These are phyloP conservation scores for Diadophis punctatus DNA, from an alignment of 2,113 vertebrate species.

Conservation along the genomic window DNA sequence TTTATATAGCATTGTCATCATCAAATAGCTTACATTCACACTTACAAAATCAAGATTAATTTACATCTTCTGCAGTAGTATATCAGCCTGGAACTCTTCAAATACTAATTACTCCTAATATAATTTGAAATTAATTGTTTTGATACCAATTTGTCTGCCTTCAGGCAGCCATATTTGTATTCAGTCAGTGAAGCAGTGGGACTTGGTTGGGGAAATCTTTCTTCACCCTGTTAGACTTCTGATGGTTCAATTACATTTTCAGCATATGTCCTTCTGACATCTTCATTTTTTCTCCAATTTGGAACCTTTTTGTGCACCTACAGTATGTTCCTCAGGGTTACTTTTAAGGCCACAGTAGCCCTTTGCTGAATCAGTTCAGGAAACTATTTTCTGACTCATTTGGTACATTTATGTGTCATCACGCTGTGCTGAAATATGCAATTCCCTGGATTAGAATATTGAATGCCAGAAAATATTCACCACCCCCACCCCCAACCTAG, in stretches of 20 bases:
- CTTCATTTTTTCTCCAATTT: not conserved
- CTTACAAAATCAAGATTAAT: slow-evolving; percentile 16
- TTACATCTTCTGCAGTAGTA: slow-evolving; percentile 19
- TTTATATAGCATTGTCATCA: slow-evolving; percentile 27
- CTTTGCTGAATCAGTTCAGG: not conserved
- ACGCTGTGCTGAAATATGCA: not conserved
- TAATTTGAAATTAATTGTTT: not conserved
- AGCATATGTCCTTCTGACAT: not conserved
- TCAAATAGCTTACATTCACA: slow-evolving; percentile 47
- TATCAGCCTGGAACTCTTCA: slow-evolving; percentile 5
- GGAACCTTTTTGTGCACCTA: not conserved
- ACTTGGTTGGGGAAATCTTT: not conserved
- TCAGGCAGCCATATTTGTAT: not conserved
- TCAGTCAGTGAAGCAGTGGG: not conserved
- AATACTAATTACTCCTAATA: slow-evolving; percentile 21
- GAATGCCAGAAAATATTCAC: not conserved
- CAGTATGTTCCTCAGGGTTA: not conserved
- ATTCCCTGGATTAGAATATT: not conserved
- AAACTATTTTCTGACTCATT: not conserved
- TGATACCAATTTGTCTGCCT: not conserved
- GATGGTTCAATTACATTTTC: slow-evolving; percentile 3
- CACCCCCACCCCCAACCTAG: not conserved
- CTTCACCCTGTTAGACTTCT: not conserved
- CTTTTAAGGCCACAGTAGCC: not conserved
- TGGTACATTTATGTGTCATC: not conserved